Percentiles rank a stretch among this genome's conserved stretches.
Conservation (phyloP, 2,113 vertebrate genomes). For the Mirza zaza region DNA sequence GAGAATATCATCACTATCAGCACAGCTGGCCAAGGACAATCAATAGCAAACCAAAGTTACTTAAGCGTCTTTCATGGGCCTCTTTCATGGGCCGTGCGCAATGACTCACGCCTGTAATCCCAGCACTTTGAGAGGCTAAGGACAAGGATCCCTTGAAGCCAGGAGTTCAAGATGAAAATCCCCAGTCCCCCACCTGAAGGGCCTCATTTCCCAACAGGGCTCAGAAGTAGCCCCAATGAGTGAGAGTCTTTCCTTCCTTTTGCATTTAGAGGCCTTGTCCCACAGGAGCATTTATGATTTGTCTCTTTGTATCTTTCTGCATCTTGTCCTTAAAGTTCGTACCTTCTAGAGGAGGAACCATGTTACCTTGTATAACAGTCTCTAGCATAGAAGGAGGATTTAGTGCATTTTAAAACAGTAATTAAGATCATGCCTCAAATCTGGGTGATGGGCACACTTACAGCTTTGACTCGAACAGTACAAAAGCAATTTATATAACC, state of each 20-base stretch:
- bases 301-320: not conserved
- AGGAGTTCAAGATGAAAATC: not conserved
- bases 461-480: too few relatives aligned
- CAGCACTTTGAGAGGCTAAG: too few relatives aligned
- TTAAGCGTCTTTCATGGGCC: not conserved
- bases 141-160: too few relatives aligned
- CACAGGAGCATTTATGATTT: not conserved
- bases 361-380: not conserved
- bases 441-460: too few relatives aligned
- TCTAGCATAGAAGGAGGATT: not conserved
- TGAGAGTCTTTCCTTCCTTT: not conserved
- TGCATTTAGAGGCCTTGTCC: not conserved
- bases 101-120: too few relatives aligned
- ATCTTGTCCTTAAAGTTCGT: slow-evolving; percentile 4
- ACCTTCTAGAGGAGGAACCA: not conserved
- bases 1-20: slow-evolving; percentile 18
- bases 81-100: not conserved
- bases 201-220: not conserved
- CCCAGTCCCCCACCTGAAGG: not conserved
- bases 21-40: not conserved
- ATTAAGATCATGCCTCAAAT: slow-evolving; percentile 18
- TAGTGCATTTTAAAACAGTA: not conserved
- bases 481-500: too few relatives aligned
- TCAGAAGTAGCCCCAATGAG: not conserved
- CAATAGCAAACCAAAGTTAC: not conserved